Base-by-base conservation (phyloP, 2,797 vertebrate genomes). In the Lycodopsis pacificus region DNA sequence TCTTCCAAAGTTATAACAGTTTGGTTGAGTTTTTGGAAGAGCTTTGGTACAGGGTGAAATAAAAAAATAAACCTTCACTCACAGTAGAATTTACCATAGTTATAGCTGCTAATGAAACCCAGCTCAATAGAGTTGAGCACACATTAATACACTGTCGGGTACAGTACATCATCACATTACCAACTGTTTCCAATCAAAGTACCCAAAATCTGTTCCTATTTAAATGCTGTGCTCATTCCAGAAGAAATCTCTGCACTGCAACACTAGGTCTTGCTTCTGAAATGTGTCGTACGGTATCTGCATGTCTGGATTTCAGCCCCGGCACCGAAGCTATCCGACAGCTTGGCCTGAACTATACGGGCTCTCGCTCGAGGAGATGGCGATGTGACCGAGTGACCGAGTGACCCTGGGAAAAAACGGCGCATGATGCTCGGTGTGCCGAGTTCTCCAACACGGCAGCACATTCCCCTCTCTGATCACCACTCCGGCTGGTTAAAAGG, bases 391-490 rank as follows among this genome's bases (percentile, higher is more conserved):
- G 77, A 67, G 84, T 71, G 72, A 73, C 79, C 75, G 77, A 67
- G 84, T 71, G 72, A 73, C 79, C 75, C 81, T 86, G 73, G 75
- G 84, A 84, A 88, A 88, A 88, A 92, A 71, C 71, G 84, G 36
- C 20, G 30, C 75, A 66, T 57, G 83, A 66, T 84, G 68, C 78
- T 82, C 48, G 11, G 46, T 70, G 69, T 54, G 63, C 22, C 11
- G 36, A 68, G 76, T 59, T 68, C 72, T 86, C 76, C 62, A 85
- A 62, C 48, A 80, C 76, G 64, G 79, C 48, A 44, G 75, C 75
- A 67, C 77, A 77, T 88, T 86, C 81, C 73, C 54, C 40, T 78
- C 84, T 81, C 79, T 82, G 86, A 90, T 92, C 83, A 40, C 85
- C 85, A 79, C 81, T 79, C 75, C 75, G 79, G 71, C 72, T 65